Percentiles rank a stretch among this genome's conserved stretches.
Conservation (phyloP, 2,888 invertebrate species). For the Stenoptilia bipunctidactyla region DNA sequence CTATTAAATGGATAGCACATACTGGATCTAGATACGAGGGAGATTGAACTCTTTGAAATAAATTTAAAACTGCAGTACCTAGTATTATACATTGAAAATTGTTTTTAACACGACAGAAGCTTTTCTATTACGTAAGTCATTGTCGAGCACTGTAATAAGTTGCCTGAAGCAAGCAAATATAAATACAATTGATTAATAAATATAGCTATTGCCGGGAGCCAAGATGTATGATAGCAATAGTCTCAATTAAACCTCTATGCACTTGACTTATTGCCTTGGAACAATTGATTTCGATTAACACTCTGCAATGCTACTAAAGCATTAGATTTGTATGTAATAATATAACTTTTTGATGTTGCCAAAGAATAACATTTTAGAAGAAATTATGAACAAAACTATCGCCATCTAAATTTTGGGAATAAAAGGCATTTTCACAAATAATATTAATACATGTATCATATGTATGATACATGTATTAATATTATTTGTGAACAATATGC, state of each 20-base stretch:
- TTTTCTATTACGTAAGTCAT: too few species aligned
- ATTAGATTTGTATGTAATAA: conserved; percentile 19
- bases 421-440: too few species aligned
- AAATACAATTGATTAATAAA: conserved; percentile 19
- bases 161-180: background rate
- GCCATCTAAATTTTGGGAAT: too few species aligned
- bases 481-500: too few species aligned
- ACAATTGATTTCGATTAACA: conserved; percentile 66
- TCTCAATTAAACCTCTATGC: conserved; percentile 53
- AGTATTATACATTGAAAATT: too few species aligned
- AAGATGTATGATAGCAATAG: conserved; percentile 38
- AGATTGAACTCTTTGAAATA: too few species aligned
- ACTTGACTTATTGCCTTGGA: conserved; percentile 51
- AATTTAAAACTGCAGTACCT: too few species aligned
- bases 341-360: background rate
- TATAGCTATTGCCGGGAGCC: conserved; percentile 34
- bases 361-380: background rate
- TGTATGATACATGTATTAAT: too few species aligned
- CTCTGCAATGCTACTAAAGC: conserved; percentile 40
- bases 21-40: conserved; percentile 7
- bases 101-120: too few species aligned
- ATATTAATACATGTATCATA: too few species aligned
- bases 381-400: too few species aligned
- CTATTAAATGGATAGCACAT: background rate
- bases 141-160: too few species aligned